These are phyloP conservation scores for Apis laboriosa DNA, from an alignment of 1,140 invertebrate species.

Conservation along the genomic window DNA sequence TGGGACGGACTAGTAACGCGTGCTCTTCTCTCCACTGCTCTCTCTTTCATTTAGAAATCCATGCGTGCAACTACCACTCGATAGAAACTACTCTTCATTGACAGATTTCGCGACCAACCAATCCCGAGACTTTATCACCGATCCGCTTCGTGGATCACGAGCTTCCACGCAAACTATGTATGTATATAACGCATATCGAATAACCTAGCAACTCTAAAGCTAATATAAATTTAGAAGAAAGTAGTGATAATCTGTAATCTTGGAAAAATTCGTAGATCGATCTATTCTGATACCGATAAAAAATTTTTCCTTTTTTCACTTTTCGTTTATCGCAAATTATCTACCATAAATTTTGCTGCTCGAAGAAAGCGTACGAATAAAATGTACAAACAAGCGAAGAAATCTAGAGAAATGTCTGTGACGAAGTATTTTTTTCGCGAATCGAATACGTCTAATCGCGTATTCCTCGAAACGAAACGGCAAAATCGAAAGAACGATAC, in stretches of 20 bases:
- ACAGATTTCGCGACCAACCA: background rate
- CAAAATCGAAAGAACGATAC: slow-evolving; percentile 2
- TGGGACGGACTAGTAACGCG: slow-evolving; percentile 42
- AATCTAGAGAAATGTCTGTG: background rate
- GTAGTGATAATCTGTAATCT: no score
- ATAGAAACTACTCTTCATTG: slow-evolving; percentile 18
- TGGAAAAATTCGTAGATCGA: no score
- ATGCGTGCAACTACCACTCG: background rate
- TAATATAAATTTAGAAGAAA: background rate
- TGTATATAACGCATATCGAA: slow-evolving; percentile 1
- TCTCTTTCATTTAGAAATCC: slow-evolving; percentile 44
- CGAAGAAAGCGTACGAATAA: no score
- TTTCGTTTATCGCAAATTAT: no score
- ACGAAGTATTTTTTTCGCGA: slow-evolving; percentile 6
- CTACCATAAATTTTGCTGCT: no score
- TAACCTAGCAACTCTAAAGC: background rate
- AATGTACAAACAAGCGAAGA: no score
- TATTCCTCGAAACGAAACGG: background rate
- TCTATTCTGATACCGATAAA: no score
- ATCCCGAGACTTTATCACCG: background rate
- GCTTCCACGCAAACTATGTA: background rate
- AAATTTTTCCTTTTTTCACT: no score
- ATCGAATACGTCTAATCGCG: slow-evolving; percentile 1
- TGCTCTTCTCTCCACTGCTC: background rate
- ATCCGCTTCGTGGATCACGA: background rate